Evolutionary conservation across 2,797 vertebrate species (phyloP), one percentile per base, ranked within the genome.

Genomic region (Anabas testudineus): DNA sequence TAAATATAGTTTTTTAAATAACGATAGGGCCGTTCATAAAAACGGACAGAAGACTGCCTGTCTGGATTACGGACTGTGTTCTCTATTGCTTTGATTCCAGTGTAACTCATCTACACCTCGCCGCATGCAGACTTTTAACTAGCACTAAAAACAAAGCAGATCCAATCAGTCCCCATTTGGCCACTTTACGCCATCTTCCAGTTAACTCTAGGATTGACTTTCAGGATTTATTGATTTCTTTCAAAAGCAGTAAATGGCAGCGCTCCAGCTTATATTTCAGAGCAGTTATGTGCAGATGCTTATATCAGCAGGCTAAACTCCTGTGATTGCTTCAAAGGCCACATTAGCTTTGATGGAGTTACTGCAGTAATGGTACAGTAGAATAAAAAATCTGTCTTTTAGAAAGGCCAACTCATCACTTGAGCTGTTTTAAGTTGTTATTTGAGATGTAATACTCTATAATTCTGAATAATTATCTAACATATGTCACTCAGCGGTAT

Each of bases 141-240:
- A 45, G 24, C 52, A 2, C 15, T 18, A 9, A 41, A 7, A 18
- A 32, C 42, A 39, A 43, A 42, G 18, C 57, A 30, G 7, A 32
- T 59, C 67, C 28, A 28, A 56, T 60, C 45, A 42, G 15, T 18
- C 61, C 39, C 30, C 26, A n/a, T 70, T 46, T 19, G 19, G 21
- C 39, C 55, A 59, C 75, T 64, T 55, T 12, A 24, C 48, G 15
- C 45, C 14, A 0, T 55, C 67, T 37, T 10, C 37, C 39, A 10
- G 45, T 67, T 54, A 63, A 68, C 54, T 69, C 59, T 14, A 22
- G 10, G 18, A 61, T 26, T 54, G 70, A 76, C 59, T 77, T 41
- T 82, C 52, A 68, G 16, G 59, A 42, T 5, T 4, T 67, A 84
- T 82, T 61, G 74, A 76, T 83, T 71, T 47, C 41, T 74, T 30